A percentile compares a stretch with the other conserved stretches of the same genome.
Evolutionary conservation across 2,113 vertebrate species (phyloP).

Genomic region (Sarotherodon lohbergeri): DNA sequence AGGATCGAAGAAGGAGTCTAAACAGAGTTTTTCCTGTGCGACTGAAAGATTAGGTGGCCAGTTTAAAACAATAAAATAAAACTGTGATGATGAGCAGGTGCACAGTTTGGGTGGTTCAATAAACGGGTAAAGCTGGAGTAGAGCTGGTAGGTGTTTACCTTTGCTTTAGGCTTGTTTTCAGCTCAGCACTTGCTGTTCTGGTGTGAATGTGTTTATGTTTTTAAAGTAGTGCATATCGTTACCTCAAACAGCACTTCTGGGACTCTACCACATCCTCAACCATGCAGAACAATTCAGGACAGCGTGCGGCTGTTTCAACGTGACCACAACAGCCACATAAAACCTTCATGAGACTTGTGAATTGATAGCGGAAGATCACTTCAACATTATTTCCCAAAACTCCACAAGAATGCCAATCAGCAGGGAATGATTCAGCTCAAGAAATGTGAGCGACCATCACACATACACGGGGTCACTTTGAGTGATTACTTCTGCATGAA

Average conservation of each 20-base stretch:
- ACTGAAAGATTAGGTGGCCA: neutral
- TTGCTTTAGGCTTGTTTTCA: neutral
- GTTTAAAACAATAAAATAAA: neutral
- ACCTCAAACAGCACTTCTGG: neutral
- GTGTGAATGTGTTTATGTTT: neutral
- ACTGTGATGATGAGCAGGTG: neutral
- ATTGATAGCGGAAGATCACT: accelerated
- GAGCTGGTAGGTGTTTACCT: neutral
- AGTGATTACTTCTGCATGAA: no score
- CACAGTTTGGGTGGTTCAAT: neutral
- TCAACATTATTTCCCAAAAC: neutral
- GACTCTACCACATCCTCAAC: neutral
- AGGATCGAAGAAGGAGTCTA: accelerated
- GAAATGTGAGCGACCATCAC: neutral
- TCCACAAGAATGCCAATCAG: neutral
- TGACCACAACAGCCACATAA: neutral
- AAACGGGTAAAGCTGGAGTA: neutral
- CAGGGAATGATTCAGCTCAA: neutral
- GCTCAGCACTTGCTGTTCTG: neutral
- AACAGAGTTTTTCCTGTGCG: neutral
- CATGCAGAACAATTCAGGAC: neutral
- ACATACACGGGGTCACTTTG: neutral
- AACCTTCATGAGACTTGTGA: neutral
- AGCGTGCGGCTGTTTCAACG: neutral
- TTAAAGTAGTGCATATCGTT: neutral